Base-by-base conservation (phyloP, 2,888 invertebrate species). In the Chloroclystis v-ata region DNA sequence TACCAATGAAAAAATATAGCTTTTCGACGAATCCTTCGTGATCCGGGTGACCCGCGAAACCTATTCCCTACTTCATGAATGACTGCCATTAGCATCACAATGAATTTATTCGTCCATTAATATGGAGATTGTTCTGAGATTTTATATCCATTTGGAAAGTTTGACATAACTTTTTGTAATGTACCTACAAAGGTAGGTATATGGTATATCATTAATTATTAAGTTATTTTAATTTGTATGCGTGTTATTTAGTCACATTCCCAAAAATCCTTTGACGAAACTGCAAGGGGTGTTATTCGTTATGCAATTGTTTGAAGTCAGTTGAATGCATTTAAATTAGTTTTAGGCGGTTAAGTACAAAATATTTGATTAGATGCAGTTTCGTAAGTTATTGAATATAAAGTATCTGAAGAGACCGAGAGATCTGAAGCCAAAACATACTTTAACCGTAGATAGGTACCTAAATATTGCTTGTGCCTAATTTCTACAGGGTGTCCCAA, bases 261-360 rank as follows among this genome's bases (percentile, higher is more conserved):
- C 78, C 69, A 63, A 65, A 62, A 63, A 56, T 60, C 52, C 64
- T 64, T 74, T 70, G 72, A 70, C 68, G 69, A 72, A 74, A 68
- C 71, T 77, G 74, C 69, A 62, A 55, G 51, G 38, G 60, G 54
- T 33, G 43, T 43, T 43, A 43, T 60, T 65, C 64, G 60, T 57
- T 60, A 65, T 59, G 69, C 64, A 63, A 70, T 69, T 65, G 69
- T 65, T 75, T 65, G 61, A 73, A 76, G 75, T 81, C 75, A 72
- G 69, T 71, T 65, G 59, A 75, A 75, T 82, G 85, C 85, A 85
- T 85, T 85, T 85, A 85, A 74, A 69, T 56, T 85, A 84, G 82
- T 59, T 74, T 78, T 81, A 84, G 75, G 69, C 53, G 69, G 67
- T 65, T 67, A 68, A 83, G 84, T 85, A 84, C 83, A 85, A 85